phyloP scores from a whole-genome alignment of 2,113 vertebrate genomes.

The Malurus melanocephalus region DNA sequence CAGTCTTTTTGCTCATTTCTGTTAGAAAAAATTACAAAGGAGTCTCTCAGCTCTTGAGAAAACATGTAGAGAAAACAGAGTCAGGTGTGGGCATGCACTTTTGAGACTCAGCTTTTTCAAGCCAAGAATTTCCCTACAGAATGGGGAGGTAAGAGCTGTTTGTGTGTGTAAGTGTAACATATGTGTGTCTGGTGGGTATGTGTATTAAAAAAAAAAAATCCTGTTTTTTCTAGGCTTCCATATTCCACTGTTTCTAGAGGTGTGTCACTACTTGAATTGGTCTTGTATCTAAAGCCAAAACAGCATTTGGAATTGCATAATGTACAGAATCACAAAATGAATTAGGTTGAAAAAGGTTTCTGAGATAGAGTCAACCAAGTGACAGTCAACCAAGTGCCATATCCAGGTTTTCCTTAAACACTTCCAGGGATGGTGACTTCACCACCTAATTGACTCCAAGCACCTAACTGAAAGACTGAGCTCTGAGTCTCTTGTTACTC shows the following conservation, averaged over 20 bases:
- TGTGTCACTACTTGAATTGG: not conserved
- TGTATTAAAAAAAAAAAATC: not conserved
- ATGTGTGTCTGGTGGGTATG: accelerated
- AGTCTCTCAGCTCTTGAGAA: not conserved
- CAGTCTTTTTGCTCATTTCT: not conserved
- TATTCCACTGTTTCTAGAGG: not conserved
- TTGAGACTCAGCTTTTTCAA: not conserved
- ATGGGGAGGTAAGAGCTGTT: not conserved
- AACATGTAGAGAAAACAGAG: not conserved
- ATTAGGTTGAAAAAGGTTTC: not conserved
- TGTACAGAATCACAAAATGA: not conserved
- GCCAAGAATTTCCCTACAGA: not conserved
- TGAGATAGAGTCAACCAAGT: not conserved
- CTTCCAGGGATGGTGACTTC: not conserved
- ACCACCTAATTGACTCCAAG: not conserved
- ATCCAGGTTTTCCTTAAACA: not conserved
- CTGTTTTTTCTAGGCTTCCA: not conserved
- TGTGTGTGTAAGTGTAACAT: not conserved
- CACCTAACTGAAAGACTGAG: not conserved
- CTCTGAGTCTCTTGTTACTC: not conserved
- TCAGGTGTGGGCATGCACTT: not conserved
- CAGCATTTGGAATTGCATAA: not conserved
- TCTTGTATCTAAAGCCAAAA: not conserved
- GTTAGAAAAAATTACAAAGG: not conserved
- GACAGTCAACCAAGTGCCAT: not conserved